These are phyloP conservation scores for Nyctereutes procyonoides DNA, from an alignment of 2,113 vertebrate species.

Conservation along the genomic window DNA sequence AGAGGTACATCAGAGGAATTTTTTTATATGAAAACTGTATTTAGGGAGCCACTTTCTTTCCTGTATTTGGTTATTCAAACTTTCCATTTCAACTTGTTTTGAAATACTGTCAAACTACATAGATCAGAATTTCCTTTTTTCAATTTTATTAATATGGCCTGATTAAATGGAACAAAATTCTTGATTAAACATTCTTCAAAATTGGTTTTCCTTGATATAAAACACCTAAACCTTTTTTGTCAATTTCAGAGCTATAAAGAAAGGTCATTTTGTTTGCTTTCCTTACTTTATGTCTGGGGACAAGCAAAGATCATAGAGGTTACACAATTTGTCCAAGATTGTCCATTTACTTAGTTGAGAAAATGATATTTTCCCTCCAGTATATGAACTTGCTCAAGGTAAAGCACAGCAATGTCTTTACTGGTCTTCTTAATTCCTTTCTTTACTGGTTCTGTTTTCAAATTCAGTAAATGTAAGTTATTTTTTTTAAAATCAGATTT, in stretches of 20 bases:
- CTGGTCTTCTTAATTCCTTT: slow-evolving; percentile 5
- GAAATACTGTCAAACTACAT: slow-evolving; percentile 67
- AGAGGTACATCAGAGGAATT: slow-evolving; percentile 59
- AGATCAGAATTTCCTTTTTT: slow-evolving; percentile 66
- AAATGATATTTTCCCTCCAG: not conserved
- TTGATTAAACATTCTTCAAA: not conserved
- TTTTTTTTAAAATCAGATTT: not conserved
- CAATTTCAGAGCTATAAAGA: not conserved
- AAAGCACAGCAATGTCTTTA: not conserved
- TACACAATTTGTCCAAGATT: not conserved
- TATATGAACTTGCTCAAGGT: not conserved
- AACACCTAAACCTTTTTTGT: slow-evolving; percentile 27
- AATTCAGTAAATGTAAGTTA: not conserved
- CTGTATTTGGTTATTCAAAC: slow-evolving; percentile 64
- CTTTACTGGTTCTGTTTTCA: slow-evolving; percentile 5
- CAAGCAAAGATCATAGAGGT: not conserved
- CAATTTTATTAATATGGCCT: slow-evolving; percentile 39
- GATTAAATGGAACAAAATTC: slow-evolving; percentile 58
- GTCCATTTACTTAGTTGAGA: not conserved
- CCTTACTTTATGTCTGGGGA: not conserved
- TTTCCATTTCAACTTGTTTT: slow-evolving; percentile 69
- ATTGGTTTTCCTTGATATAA: not conserved
- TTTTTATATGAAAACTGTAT: slow-evolving; percentile 63
- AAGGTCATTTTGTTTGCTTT: not conserved
- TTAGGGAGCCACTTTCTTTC: slow-evolving; percentile 69